phyloP scores from a whole-genome alignment of 2,888 invertebrate genomes.

The Troides oblongomaculatus region DNA sequence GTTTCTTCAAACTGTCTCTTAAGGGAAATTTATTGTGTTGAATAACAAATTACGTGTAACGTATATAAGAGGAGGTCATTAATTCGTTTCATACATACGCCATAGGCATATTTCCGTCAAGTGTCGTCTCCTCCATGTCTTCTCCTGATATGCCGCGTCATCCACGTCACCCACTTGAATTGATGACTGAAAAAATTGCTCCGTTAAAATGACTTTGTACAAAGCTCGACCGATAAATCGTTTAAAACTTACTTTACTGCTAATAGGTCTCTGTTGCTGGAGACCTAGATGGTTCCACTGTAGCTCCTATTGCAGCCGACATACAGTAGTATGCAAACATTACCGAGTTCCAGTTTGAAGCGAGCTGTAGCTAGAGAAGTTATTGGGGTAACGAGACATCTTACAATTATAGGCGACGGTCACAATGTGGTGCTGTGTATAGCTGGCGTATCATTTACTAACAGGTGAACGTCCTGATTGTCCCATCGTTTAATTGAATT shows the following conservation, averaged over 20 bases:
- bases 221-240: not conserved
- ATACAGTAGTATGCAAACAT: no score
- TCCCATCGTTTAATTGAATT: no score
- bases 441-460: no score
- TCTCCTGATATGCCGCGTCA: conserved; percentile 20
- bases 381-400: no score
- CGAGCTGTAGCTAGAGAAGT: no score
- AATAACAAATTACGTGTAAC: conserved; percentile 19
- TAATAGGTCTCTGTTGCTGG: no score
- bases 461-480: no score
- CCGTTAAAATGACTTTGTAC: conserved; percentile 16
- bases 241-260: not conserved
- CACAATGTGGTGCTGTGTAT: no score
- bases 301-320: no score
- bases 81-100: conserved; percentile 22
- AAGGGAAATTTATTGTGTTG: not conserved
- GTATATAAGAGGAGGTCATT: conserved; percentile 18
- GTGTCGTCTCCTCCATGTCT: conserved; percentile 14
- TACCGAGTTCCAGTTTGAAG: no score
- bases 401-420: no score
- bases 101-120: conserved; percentile 18
- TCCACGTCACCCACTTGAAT: conserved; percentile 20
- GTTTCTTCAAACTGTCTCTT: not conserved
- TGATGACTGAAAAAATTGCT: conserved; percentile 24
- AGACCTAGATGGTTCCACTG: no score